Base-by-base conservation (phyloP, 2,888 invertebrate species). In the Oxyteleia sp. region DNA sequence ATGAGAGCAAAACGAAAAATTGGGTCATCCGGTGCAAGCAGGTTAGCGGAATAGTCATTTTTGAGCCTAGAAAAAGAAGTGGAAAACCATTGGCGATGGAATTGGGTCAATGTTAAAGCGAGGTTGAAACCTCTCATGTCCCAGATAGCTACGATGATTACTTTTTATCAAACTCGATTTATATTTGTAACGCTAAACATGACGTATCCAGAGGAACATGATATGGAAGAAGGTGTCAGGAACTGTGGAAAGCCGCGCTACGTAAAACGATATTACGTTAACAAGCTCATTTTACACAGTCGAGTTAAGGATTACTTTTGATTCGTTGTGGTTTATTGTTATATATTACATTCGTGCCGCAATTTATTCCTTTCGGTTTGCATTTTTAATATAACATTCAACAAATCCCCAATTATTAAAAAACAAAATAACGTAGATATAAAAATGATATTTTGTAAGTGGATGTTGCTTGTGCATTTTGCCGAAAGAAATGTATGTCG, bases 41-140 rank as follows among this genome's bases (percentile, higher is more conserved):
- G 38, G 57, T 29, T 51, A 63, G 53, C 20, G 63, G 63, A 18
- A 15, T 18, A 15, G 26, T 16, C 38, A n/a, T 16, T 80, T 72
- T 59, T 32, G 51, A 61, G 38, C 15, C 49, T 64, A 69, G 63
- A 74, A 66, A 61, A 75, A 86, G 79, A 84, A 84, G 74, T 79
- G 83, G 83, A 87, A 86, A 82, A 78, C 85, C 82, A 88, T 90
- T 89, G 89, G 75, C 84, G 86, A 89, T 89, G 90, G 88, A 92
- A 91, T 90, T 87, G 79, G 92, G 92, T 91, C 92, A 92, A 88
- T 92, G 92, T 90, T 89, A 32, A 69, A 57, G 72, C 82, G 59
- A 83, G 85, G 81, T 55, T 75, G 69, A 66, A 78, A 75, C 68
- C 55, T 72, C 79, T 81, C 76, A 64, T 71, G 85, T 71, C 63